Conservation (phyloP, 1,140 invertebrate species). For the Andrena cerasifolii region DNA sequence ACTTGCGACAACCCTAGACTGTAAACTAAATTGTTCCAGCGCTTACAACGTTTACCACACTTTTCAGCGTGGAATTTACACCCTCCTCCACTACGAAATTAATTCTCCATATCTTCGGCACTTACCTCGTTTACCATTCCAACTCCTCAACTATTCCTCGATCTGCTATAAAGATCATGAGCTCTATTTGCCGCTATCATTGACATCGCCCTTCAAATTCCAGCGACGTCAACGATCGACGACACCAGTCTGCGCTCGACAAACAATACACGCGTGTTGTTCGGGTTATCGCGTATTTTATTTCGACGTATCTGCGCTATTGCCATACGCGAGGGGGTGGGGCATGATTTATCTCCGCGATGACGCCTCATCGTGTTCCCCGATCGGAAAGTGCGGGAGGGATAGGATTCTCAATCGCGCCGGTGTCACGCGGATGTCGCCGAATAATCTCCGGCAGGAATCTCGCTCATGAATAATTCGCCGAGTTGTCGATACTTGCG, state of each 20-base stretch:
- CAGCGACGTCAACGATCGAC: background rate
- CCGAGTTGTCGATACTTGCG: conserved; percentile 38
- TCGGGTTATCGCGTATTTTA: background rate
- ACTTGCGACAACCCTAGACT: too few species aligned
- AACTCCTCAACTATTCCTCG: too few species aligned
- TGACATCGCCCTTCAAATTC: too few species aligned
- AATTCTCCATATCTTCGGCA: too few species aligned
- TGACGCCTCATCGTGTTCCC: conserved; percentile 6
- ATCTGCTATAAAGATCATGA: too few species aligned
- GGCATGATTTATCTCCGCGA: conserved; percentile 46
- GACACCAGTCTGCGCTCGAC: background rate
- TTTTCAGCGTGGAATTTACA: too few species aligned
- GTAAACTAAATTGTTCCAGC: too few species aligned
- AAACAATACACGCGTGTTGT: conserved; percentile 8
- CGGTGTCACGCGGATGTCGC: conserved; percentile 49
- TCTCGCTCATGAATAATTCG: conserved; percentile 69
- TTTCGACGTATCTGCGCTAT: conserved; percentile 35
- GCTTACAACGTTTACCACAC: too few species aligned
- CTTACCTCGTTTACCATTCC: too few species aligned
- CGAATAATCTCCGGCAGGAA: conserved; percentile 63
- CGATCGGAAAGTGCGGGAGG: conserved; percentile 44
- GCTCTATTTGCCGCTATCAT: too few species aligned
- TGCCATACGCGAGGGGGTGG: conserved; percentile 20
- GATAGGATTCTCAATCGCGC: conserved; percentile 51
- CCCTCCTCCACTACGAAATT: too few species aligned